These are phyloP conservation scores for Ciconia maguari DNA, from an alignment of 2,113 vertebrate species.

Conservation along the genomic window DNA sequence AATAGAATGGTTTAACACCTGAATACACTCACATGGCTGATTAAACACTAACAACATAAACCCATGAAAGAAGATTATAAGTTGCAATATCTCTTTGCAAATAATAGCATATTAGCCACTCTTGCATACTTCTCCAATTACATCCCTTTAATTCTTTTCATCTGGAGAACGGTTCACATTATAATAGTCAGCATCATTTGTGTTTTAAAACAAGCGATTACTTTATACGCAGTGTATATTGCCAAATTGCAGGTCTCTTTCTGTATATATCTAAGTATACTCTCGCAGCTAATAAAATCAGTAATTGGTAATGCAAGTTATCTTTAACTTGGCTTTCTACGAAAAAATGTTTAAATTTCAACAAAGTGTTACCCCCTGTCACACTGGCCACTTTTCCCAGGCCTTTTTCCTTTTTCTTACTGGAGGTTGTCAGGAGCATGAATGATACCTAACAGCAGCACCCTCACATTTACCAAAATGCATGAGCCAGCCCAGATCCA, in stretches of 20 bases:
- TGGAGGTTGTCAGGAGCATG: neutral
- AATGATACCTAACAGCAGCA: neutral
- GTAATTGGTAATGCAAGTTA: neutral
- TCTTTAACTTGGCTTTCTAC: neutral
- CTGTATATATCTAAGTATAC: neutral
- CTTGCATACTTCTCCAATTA: constrained; percentile 71
- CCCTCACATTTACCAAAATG: neutral
- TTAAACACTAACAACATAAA: constrained; percentile 69
- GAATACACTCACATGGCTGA: constrained; percentile 70
- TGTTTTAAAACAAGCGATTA: constrained; percentile 74
- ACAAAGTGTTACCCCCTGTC: neutral
- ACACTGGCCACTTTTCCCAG: neutral
- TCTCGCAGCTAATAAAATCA: constrained; percentile 47
- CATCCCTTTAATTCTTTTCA: constrained; percentile 69
- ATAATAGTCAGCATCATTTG: constrained; percentile 67
- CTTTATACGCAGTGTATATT: constrained; percentile 1
- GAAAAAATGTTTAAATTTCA: neutral
- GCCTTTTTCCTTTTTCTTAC: neutral
- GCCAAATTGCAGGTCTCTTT: constrained; percentile 59
- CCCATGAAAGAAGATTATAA: constrained; percentile 73
- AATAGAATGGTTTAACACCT: constrained; percentile 70
- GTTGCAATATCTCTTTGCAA: constrained; percentile 70
- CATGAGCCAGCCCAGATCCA: neutral
- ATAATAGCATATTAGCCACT: constrained; percentile 70
- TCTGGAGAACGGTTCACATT: constrained; percentile 67